Evolutionary conservation across 2,113 vertebrate genomes (phyloP).

Genomic region (Oenanthe melanoleuca): DNA sequence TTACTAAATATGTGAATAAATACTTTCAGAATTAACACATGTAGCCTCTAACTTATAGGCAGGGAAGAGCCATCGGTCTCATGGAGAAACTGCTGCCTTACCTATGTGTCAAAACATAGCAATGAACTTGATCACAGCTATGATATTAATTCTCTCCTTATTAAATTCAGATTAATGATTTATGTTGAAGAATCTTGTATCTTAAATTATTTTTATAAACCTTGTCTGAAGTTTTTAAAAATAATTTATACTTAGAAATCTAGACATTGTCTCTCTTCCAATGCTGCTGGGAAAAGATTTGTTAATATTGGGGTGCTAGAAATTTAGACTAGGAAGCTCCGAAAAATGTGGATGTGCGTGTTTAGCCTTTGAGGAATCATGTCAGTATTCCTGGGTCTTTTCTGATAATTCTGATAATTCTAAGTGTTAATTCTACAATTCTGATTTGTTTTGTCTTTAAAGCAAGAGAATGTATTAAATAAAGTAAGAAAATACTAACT

Average conservation of each 20-base stretch:
- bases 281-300: not conserved
- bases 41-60: not conserved
- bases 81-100: not conserved
- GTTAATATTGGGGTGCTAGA: not conserved
- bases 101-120: not conserved
- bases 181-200: not conserved
- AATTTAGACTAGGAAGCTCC: not conserved
- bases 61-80: not conserved
- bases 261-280: not conserved
- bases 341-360: not conserved
- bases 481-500: not conserved
- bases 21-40: not conserved
- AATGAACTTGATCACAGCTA: not conserved
- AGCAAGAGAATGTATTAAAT: not conserved
- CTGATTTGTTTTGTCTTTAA: not conserved
- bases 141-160: not conserved
- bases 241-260: not conserved
- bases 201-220: not conserved
- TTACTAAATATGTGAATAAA: not conserved
- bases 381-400: not conserved
- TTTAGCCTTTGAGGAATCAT: not conserved
- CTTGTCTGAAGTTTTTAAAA: not conserved
- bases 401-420: not conserved
- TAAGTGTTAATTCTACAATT: not conserved
- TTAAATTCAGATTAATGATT: not conserved